phyloP scores from a whole-genome alignment of 2,113 vertebrate genomes.

The Thinocorus orbignyianus region DNA sequence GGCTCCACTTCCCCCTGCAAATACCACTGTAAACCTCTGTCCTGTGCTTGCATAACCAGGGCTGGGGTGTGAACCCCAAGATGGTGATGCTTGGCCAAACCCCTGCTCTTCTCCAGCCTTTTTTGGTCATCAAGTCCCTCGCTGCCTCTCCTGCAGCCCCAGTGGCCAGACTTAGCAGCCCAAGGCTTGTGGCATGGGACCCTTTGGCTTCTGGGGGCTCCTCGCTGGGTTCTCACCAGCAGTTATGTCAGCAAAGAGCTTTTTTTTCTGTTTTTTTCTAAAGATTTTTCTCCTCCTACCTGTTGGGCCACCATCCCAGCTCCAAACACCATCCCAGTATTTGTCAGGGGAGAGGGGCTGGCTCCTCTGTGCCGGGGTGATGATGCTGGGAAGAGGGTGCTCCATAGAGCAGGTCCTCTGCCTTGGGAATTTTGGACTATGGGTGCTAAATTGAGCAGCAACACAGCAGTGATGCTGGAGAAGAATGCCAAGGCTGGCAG shows the following conservation, averaged over 20 bases:
- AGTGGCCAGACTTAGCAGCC: fast-evolving
- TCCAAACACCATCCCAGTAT: background rate
- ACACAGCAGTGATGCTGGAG: background rate
- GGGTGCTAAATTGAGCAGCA: background rate
- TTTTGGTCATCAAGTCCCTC: fast-evolving
- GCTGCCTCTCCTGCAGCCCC: fast-evolving
- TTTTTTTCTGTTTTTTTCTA: background rate
- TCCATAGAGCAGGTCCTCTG: background rate
- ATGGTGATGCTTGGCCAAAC: fast-evolving
- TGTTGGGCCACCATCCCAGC: background rate
- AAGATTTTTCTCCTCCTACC: background rate
- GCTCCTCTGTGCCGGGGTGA: fast-evolving
- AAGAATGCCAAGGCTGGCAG: fast-evolving
- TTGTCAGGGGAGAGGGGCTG: fast-evolving
- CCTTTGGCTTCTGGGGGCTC: background rate
- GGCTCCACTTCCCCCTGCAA: conserved; percentile 14
- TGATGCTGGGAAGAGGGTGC: background rate
- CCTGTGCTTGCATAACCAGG: background rate
- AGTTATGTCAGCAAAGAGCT: background rate
- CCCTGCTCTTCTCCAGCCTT: background rate
- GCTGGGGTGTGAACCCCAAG: background rate
- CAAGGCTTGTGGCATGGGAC: background rate
- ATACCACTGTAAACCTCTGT: conserved; percentile 12
- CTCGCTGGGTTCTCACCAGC: background rate
- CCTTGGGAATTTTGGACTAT: background rate